Conservation (phyloP, 1,140 invertebrate genomes). For the Drosophila serrata region DNA sequence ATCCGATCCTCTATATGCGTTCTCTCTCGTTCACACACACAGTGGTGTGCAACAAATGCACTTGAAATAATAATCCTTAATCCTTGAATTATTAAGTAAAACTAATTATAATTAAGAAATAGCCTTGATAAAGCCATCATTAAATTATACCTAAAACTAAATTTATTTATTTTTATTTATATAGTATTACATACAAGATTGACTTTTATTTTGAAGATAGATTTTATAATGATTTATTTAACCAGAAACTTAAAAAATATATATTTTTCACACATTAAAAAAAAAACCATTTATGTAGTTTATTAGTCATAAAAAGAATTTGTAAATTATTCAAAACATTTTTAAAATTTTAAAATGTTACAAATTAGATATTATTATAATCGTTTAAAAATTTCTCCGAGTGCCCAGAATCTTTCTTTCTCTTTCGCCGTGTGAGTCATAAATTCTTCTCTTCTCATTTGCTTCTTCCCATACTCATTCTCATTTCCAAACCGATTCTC, state of each 20-base stretch:
- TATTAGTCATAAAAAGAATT: neutral
- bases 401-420: constrained; percentile 45
- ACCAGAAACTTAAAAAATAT: neutral
- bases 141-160: no score
- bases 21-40: neutral
- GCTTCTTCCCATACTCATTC: constrained; percentile 11
- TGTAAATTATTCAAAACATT: neutral
- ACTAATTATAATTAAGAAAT: neutral
- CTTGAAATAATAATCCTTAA: constrained; percentile 2
- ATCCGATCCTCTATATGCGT: neutral
- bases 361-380: neutral
- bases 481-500: neutral
- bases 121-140: neutral
- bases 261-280: neutral
- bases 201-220: neutral
- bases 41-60: constrained; percentile 1
- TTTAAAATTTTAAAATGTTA: no score
- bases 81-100: neutral
- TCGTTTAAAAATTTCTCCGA: constrained; percentile 18
- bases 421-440: constrained; percentile 64
- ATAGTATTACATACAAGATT: no score
- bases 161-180: no score
- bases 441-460: constrained; percentile 51
- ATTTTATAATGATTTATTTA: neutral
- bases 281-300: neutral